phyloP scores from a whole-genome alignment of 1,140 invertebrate genomes.

The Megalonaias nervosa region DNA sequence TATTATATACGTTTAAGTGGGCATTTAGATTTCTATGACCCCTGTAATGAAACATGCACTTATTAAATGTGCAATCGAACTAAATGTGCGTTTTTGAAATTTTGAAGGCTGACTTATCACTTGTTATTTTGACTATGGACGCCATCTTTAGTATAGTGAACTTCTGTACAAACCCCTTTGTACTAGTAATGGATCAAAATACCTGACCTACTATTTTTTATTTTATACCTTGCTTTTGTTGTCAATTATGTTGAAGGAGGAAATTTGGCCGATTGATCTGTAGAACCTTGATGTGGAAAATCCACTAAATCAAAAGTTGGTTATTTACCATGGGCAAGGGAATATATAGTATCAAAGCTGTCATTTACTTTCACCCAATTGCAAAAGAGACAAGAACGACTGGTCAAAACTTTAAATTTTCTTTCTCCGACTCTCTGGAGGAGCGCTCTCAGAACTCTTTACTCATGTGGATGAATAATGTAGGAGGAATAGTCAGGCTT shows the following conservation, averaged over 20 bases:
- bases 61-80: too few relatives aligned
- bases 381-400: conserved; percentile 27
- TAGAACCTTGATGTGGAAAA: background rate
- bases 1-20: too few relatives aligned
- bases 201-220: conserved; percentile 6
- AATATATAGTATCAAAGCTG: too few relatives aligned
- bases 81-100: too few relatives aligned
- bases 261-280: background rate
- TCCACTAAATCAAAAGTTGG: too few relatives aligned
- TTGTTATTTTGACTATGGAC: too few relatives aligned
- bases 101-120: too few relatives aligned
- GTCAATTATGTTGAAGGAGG: background rate
- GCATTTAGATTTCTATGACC: too few relatives aligned
- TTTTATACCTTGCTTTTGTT: conserved; percentile 4
- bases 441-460: conserved; percentile 6
- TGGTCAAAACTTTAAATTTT: conserved; percentile 19
- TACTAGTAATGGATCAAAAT: conserved; percentile 10
- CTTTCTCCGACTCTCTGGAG: conserved; percentile 24
- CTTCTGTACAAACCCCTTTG: conserved; percentile 16
- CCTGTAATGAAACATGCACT: too few relatives aligned
- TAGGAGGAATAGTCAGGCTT: conserved; percentile 10
- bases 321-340: too few relatives aligned
- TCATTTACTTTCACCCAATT: conserved; percentile 28
- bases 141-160: background rate
- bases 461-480: conserved; percentile 8